These are phyloP conservation scores for Eulemur rufifrons DNA, from an alignment of 2,113 vertebrate genomes.

Conservation along the genomic window DNA sequence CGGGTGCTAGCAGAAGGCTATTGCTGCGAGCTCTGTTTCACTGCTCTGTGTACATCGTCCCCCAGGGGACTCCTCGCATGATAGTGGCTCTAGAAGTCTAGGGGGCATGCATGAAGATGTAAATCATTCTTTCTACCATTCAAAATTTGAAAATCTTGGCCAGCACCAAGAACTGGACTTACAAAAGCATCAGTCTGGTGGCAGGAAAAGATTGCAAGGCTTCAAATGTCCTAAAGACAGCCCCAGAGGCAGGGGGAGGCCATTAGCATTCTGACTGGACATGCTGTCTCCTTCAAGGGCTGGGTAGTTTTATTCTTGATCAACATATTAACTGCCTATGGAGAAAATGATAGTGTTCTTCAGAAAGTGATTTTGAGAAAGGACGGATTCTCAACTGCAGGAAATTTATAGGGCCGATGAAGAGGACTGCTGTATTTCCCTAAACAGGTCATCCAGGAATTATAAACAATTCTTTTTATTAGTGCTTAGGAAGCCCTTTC, in stretches of 20 bases:
- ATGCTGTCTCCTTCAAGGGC: conserved; percentile 45
- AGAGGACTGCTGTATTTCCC: conserved; percentile 72
- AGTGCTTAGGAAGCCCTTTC: conserved; percentile 79
- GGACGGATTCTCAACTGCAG: conserved; percentile 63
- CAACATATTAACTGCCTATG: conserved; percentile 36
- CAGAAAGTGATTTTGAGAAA: conserved; percentile 77
- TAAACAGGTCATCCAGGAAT: conserved; percentile 83
- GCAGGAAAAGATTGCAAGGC: neutral
- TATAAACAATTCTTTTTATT: conserved; percentile 81
- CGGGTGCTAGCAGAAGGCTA: neutral
- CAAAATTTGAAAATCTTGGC: neutral
- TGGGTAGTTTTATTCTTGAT: conserved; percentile 56
- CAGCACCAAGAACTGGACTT: neutral
- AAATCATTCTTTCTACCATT: neutral
- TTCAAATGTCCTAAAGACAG: neutral
- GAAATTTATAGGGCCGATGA: conserved; percentile 76
- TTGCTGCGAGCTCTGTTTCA: neutral
- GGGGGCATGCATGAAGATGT: neutral
- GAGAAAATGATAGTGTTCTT: conserved; percentile 62
- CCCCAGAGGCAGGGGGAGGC: neutral
- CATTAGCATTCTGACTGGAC: neutral
- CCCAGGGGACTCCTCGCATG: neutral
- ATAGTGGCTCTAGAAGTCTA: neutral
- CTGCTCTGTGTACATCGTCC: neutral
- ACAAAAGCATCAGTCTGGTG: neutral